Base-by-base conservation (phyloP, 2,888 invertebrate species). In the Lasioglossum zephyrum region DNA sequence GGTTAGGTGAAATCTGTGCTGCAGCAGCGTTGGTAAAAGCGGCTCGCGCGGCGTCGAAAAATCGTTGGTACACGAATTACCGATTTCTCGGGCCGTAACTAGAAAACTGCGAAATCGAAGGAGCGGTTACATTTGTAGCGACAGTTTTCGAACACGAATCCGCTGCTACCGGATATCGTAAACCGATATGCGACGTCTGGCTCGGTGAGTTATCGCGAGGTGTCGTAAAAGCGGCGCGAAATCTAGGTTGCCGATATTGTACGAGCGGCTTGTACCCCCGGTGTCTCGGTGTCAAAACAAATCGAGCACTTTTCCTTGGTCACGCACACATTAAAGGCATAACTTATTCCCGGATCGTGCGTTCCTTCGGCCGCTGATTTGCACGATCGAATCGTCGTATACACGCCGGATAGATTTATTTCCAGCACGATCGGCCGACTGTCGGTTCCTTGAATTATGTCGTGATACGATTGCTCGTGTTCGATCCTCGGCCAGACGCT, bases 361-460 rank as follows among this genome's bases (percentile, higher is more conserved):
- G 82, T 79, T 75, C 73, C 79, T 75, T 31, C 73, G 39, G 73
- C 63, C 74, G 73, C 79, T 85, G 86, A 86, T 86, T 86, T 86
- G 81, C 82, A 86, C 86, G 86, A 85, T 86, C 82, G 82, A 77
- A 73, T 86, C 79, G 79, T 82, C 79, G 77, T 82, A 74, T 76
- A 82, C 79, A 85, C 82, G 73, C n/a, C 47, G 49, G 41, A 76
- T 72, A 84, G 78, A 85, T 85, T 86, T 86, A 85, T 85, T 85
- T 75, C n/a, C 73, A 72, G 57, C 41, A 69, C 73, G 83, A 84
- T 77, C 70, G 57, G 69, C 39, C 18, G 77, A 85, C 81, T 73
- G 77, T 86, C 78, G 73, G 73, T 85, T 69, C 3, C 49, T 73
- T 79, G 76, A 85, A 31, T 86, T 84, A 85, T 79, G 60, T 41